phyloP scores from a whole-genome alignment of 2,888 invertebrate genomes.

The Isotomurus palustris region DNA sequence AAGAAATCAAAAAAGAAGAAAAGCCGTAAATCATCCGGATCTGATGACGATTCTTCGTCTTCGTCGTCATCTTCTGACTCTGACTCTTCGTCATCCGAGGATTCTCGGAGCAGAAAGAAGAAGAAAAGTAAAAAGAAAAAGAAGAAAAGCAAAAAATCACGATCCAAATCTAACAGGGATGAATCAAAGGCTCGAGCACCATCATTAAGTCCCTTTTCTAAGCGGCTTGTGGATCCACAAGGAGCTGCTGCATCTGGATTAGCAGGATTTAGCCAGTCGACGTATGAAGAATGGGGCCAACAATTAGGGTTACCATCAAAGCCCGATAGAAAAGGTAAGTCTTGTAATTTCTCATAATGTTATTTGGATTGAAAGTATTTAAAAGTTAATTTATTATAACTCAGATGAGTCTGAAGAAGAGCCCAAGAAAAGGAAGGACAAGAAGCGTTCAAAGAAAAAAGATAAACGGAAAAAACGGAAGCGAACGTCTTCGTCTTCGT shows the following conservation, averaged over 20 bases:
- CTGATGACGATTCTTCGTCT: slow-evolving; percentile 31
- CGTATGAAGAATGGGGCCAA: slow-evolving; percentile 33
- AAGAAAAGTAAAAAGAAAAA: slow-evolving; percentile 62
- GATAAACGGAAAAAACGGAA: slow-evolving; percentile 39
- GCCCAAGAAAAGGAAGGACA: slow-evolving; percentile 37
- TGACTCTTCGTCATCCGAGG: slow-evolving; percentile 28
- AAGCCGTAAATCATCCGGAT: slow-evolving; percentile 51
- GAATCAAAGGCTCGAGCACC: slow-evolving; percentile 58
- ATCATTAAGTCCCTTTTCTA: slow-evolving; percentile 41
- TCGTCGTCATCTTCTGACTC: slow-evolving; percentile 24
- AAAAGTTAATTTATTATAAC: slow-evolving; percentile 4
- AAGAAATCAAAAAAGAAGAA: slow-evolving; percentile 65
- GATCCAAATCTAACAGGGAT: slow-evolving; percentile 57
- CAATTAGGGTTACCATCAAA: slow-evolving; percentile 33
- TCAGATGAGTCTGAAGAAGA: slow-evolving; percentile 18
- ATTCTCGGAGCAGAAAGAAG: slow-evolving; percentile 48
- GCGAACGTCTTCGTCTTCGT: slow-evolving; percentile 32
- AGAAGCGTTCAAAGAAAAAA: slow-evolving; percentile 37
- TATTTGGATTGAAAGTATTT: neutral
- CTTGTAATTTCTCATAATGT: neutral
- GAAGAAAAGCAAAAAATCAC: slow-evolving; percentile 60
- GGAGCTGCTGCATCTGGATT: slow-evolving; percentile 18
- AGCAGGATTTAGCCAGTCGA: slow-evolving; percentile 26
- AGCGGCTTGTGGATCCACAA: slow-evolving; percentile 27
- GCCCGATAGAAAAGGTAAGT: slow-evolving; percentile 8